Conservation (phyloP, 2,113 vertebrate species). For the Petromus typicus region DNA sequence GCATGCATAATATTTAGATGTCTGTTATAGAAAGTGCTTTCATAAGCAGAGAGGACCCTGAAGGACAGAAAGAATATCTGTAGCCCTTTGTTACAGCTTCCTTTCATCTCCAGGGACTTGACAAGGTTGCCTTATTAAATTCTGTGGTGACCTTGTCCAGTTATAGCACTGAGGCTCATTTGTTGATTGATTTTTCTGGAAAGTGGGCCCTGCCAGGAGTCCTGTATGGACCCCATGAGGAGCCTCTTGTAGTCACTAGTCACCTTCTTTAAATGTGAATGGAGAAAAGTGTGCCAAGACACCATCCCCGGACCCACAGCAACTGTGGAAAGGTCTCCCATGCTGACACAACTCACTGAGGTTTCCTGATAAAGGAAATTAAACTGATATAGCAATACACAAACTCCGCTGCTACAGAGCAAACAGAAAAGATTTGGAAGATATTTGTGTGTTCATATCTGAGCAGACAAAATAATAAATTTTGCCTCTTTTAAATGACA, state of each 20-base stretch:
- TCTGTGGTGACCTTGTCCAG: background rate
- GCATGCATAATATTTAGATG: slow-evolving; percentile 1
- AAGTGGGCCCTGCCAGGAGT: background rate
- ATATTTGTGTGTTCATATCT: slow-evolving; percentile 57
- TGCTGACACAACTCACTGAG: background rate
- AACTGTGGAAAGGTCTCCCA: background rate
- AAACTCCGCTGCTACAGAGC: slow-evolving; percentile 58
- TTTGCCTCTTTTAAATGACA: slow-evolving; percentile 50
- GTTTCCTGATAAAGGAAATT: slow-evolving; percentile 65
- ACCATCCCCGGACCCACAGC: accelerated
- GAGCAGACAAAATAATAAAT: slow-evolving; percentile 72
- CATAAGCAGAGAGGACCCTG: background rate
- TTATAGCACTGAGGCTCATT: background rate
- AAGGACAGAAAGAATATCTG: background rate
- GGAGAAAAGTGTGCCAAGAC: background rate
- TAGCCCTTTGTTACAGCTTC: background rate
- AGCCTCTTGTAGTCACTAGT: background rate
- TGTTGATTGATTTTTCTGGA: background rate
- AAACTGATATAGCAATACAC: slow-evolving; percentile 32
- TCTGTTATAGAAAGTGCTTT: slow-evolving; percentile 44
- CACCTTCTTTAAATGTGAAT: background rate
- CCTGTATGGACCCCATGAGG: too few species aligned
- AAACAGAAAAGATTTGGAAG: slow-evolving; percentile 61
- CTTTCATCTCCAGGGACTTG: slow-evolving; percentile 8
- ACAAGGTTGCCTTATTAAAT: background rate